Percentiles rank a stretch among this genome's conserved stretches.
These are phyloP conservation scores for Drosophila robusta DNA, from an alignment of 2,888 invertebrate species.

Conservation along the genomic window DNA sequence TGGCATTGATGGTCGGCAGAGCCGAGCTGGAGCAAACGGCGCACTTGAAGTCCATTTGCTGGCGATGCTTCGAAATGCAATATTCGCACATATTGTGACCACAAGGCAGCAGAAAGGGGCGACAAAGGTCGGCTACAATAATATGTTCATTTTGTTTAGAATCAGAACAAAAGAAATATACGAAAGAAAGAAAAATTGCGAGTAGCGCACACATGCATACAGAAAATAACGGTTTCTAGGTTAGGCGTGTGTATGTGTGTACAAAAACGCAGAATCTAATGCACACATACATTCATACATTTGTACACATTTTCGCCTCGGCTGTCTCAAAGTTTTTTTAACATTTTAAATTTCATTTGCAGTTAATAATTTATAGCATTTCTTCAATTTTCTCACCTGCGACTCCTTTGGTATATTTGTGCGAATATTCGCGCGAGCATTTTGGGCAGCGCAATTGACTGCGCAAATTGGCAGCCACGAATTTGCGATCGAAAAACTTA, in stretches of 20 bases:
- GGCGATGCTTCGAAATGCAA: conserved; percentile 85
- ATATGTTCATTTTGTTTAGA: conserved; percentile 8
- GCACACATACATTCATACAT: background rate
- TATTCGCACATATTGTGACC: conserved; percentile 89
- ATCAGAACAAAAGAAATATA: background rate
- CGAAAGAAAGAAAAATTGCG: background rate
- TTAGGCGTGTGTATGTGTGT: background rate
- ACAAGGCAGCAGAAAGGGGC: conserved; percentile 88
- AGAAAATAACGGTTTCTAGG: conserved; percentile 33
- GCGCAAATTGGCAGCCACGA: conserved; percentile 70
- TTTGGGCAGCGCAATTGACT: conserved; percentile 73
- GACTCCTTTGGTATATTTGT: conserved; percentile 8
- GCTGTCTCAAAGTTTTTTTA: background rate
- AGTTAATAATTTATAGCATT: background rate
- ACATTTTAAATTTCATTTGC: background rate
- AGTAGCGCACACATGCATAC: conserved; percentile 11
- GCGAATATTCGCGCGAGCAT: conserved; percentile 68
- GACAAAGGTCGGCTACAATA: conserved; percentile 47
- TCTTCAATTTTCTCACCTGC: conserved; percentile 32
- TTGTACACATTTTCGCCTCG: background rate
- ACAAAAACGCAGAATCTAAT: background rate
- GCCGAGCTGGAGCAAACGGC: conserved; percentile 62
- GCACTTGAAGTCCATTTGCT: conserved; percentile 61
- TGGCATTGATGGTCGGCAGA: conserved; percentile 37
- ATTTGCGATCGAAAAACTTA: conserved; percentile 76